phyloP scores from a whole-genome alignment of 2,888 invertebrate species.

The Leptinotarsa haldemani region DNA sequence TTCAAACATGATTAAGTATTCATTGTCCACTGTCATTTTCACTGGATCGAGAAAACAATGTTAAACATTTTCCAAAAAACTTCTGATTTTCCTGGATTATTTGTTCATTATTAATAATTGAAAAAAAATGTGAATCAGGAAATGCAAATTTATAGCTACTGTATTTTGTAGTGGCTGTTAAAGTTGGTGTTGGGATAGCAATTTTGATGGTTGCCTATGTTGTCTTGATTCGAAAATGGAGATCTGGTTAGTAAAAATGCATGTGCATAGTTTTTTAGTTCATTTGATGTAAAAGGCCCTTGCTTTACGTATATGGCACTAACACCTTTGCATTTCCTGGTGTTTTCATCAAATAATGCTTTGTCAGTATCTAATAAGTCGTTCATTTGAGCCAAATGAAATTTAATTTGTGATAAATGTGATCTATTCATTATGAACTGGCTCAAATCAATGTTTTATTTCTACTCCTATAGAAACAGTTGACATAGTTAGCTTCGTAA shows the following conservation, averaged over 20 bases:
- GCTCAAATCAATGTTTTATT: background rate
- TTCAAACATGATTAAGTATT: no score
- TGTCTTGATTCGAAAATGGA: constrained; percentile 83
- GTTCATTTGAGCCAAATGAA: background rate
- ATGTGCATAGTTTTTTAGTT: constrained; percentile 46
- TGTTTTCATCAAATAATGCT: constrained; percentile 43
- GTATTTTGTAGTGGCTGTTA: constrained; percentile 86
- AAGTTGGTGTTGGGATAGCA: constrained; percentile 86
- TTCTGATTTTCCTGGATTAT: background rate
- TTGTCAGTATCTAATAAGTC: background rate
- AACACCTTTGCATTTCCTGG: constrained; percentile 64
- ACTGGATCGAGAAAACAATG: no score
- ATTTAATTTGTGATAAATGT: background rate
- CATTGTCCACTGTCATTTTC: no score
- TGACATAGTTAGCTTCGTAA: no score
- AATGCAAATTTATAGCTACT: constrained; percentile 61
- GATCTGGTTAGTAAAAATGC: constrained; percentile 75
- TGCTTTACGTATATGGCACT: constrained; percentile 53
- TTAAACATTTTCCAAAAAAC: no score
- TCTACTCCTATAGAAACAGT: background rate
- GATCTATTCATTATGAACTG: background rate
- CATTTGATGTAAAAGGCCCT: constrained; percentile 28
- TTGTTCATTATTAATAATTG: background rate
- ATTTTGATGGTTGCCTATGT: constrained; percentile 87
- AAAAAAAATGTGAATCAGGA: constrained; percentile 62